Evolutionary conservation across 2,797 vertebrate genomes (phyloP).

Genomic region (Sebastes kiyomatsui): DNA sequence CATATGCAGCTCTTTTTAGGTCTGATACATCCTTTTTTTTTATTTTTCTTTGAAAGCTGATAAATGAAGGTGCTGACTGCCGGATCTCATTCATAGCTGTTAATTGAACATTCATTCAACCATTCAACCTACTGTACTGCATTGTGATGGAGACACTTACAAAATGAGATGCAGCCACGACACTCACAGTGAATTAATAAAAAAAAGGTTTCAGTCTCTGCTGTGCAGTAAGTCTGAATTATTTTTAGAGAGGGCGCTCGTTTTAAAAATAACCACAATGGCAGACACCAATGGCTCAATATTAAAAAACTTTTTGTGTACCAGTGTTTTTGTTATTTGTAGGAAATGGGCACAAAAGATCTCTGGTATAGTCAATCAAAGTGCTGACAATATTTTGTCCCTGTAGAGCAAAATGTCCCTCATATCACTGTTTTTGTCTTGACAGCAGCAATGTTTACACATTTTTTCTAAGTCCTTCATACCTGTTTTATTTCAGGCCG

Average conservation of each 20-base stretch:
- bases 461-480: background rate
- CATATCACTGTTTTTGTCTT: background rate
- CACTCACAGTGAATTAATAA: background rate
- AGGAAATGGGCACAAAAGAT: background rate
- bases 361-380: no score
- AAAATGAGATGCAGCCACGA: background rate
- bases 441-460: background rate
- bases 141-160: background rate
- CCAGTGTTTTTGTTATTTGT: background rate
- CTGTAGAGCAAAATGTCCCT: background rate
- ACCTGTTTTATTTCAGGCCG: constrained; percentile 79
- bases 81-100: background rate
- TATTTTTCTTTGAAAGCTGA: background rate
- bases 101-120: background rate
- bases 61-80: background rate
- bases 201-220: background rate
- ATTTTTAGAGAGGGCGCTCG: background rate
- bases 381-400: background rate
- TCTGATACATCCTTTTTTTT: accelerated
- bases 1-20: background rate
- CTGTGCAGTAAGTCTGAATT: background rate
- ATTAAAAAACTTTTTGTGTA: background rate
- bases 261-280: background rate
- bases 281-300: background rate
- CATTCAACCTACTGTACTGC: background rate